These are phyloP conservation scores for Stegastes partitus DNA, from an alignment of 2,113 vertebrate genomes.

Conservation along the genomic window DNA sequence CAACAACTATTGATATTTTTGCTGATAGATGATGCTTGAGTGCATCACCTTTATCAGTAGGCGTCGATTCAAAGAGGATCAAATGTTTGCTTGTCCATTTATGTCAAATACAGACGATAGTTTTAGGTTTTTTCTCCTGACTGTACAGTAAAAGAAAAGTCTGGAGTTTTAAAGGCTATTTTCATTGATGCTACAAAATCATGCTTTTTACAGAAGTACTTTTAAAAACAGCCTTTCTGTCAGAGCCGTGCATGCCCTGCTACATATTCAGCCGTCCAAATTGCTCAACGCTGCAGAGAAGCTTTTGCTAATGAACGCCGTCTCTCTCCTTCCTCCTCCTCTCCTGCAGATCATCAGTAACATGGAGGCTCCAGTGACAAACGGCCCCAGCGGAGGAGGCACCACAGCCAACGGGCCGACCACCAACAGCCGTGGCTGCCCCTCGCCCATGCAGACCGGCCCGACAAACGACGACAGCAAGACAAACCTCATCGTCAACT, in stretches of 20 bases:
- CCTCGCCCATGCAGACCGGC: slow-evolving; percentile 99
- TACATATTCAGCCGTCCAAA: slow-evolving; percentile 14
- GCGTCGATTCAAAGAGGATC: too few species aligned
- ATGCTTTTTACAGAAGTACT: too few species aligned
- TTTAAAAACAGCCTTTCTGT: slow-evolving; percentile 10
- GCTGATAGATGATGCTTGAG: too few species aligned
- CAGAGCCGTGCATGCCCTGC: not conserved
- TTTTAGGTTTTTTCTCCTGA: too few species aligned
- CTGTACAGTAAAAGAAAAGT: too few species aligned
- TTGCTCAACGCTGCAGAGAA: not conserved
- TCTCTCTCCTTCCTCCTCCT: slow-evolving; percentile 38
- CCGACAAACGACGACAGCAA: slow-evolving; percentile 98
- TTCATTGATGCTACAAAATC: too few species aligned
- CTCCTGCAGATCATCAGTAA: slow-evolving; percentile 98
- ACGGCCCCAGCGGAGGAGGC: slow-evolving; percentile 92
- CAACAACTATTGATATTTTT: too few species aligned
- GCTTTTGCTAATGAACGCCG: slow-evolving; percentile 9
- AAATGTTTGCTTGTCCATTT: too few species aligned
- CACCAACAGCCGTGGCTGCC: slow-evolving; percentile 98
- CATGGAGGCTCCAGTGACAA: slow-evolving; percentile 99
- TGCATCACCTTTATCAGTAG: too few species aligned
- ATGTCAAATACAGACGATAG: too few species aligned
- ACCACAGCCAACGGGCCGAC: slow-evolving; percentile 98
- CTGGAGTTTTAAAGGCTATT: too few species aligned
- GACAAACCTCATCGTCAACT: slow-evolving; percentile 99